Evolutionary conservation across 2,797 vertebrate genomes (phyloP).

Genomic region (Dermochelys coriacea): DNA sequence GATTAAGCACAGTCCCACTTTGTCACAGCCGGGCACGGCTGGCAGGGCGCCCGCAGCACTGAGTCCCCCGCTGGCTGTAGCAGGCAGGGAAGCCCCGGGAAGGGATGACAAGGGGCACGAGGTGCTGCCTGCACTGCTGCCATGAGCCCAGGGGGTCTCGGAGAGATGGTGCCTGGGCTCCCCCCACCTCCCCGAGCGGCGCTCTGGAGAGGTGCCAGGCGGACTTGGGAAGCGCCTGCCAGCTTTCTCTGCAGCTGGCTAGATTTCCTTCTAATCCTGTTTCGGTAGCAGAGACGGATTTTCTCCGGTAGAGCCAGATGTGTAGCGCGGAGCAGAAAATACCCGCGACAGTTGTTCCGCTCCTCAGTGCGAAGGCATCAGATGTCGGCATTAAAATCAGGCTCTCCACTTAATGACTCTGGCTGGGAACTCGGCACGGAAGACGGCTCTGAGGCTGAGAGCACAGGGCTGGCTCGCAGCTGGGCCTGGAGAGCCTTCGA

Average conservation of each 20-base stretch:
- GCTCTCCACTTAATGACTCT: slow-evolving; percentile 72
- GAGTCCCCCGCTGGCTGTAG: no score
- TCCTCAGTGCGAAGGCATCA: slow-evolving; percentile 67
- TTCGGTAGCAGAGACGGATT: slow-evolving; percentile 18
- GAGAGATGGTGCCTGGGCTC: not conserved
- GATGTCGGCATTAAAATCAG: slow-evolving; percentile 70
- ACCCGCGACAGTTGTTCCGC: slow-evolving; percentile 69
- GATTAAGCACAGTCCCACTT: no score
- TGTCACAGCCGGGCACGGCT: no score
- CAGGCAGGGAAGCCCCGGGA: no score
- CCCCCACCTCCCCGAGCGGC: no score
- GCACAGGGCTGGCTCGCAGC: slow-evolving; percentile 71
- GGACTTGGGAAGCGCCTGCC: no score
- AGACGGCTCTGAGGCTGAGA: slow-evolving; percentile 59
- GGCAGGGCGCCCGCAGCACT: no score
- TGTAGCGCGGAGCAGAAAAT: slow-evolving; percentile 66
- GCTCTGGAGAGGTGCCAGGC: not conserved
- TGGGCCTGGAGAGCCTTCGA: slow-evolving; percentile 69
- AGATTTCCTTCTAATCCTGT: slow-evolving; percentile 12
- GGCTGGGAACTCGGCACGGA: slow-evolving; percentile 59
- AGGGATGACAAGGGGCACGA: no score
- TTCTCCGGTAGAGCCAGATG: slow-evolving; percentile 72
- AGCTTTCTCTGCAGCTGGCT: not conserved
- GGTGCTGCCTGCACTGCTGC: no score
- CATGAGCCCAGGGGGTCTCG: not conserved